Conservation (phyloP, 2,888 invertebrate genomes). For the Priocnemis perturbator region DNA sequence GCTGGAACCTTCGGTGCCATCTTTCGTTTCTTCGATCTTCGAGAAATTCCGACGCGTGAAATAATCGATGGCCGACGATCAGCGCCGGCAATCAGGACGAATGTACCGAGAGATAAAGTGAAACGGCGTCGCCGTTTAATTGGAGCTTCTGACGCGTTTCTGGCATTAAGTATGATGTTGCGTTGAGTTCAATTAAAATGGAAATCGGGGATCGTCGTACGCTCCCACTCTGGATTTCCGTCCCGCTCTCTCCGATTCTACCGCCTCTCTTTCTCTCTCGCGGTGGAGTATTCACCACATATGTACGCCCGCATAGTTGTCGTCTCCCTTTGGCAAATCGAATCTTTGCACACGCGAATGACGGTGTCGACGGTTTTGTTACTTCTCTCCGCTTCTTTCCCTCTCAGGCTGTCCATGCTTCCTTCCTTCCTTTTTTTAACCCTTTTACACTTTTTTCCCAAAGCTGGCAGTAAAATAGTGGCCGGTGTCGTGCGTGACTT, state of each 20-base stretch:
- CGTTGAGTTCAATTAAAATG: slow-evolving; percentile 75
- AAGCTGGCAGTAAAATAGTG: no score
- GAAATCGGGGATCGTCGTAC: slow-evolving; percentile 66
- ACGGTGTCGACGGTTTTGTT: slow-evolving; percentile 2
- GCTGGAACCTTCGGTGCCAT: slow-evolving; percentile 5
- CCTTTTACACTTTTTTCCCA: slow-evolving; percentile 9
- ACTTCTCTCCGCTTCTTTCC: slow-evolving; percentile 3
- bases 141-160: slow-evolving; percentile 69
- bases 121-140: slow-evolving; percentile 70
- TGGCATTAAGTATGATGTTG: slow-evolving; percentile 74
- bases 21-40: slow-evolving; percentile 10
- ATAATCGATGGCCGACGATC: no score
- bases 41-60: no score
- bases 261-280: slow-evolving; percentile 14
- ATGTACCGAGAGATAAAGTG: slow-evolving; percentile 62
- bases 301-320: slow-evolving; percentile 4
- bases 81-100: slow-evolving; percentile 49
- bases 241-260: slow-evolving; percentile 22
- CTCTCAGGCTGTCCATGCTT: slow-evolving; percentile 24
- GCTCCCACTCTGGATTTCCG: slow-evolving; percentile 29
- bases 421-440: slow-evolving; percentile 20
- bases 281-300: slow-evolving; percentile 6
- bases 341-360: neutral
- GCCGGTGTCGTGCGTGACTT: no score
- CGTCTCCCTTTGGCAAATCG: slow-evolving; percentile 6